phyloP scores from a whole-genome alignment of 2,113 vertebrate genomes.

The Chionis minor region DNA sequence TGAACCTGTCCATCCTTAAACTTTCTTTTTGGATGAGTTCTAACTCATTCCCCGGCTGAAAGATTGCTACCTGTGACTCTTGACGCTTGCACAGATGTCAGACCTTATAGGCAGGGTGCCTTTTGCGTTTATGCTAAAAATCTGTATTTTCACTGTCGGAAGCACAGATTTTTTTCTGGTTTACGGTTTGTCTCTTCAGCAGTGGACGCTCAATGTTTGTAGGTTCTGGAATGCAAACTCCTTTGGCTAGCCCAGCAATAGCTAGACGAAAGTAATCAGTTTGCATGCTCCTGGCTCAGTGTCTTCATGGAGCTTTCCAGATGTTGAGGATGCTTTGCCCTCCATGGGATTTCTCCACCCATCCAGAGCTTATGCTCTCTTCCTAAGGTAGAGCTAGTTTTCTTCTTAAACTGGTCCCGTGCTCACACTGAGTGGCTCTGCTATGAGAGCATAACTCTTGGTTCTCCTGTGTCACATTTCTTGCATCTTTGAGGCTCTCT shows the following conservation, averaged over 20 bases:
- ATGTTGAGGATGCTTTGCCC: not conserved
- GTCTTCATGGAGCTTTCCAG: not conserved
- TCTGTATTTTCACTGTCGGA: not conserved
- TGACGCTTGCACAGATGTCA: not conserved
- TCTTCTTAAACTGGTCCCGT: not conserved
- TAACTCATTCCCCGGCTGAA: not conserved
- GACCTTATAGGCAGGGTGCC: too few relatives aligned
- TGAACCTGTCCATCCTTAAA: not conserved
- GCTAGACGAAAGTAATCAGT: not conserved
- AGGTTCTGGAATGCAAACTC: not conserved
- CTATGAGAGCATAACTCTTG: not conserved
- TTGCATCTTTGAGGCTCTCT: not conserved
- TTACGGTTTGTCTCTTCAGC: not conserved
- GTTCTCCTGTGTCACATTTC: not conserved
- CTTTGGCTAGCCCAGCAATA: not conserved
- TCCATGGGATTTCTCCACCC: not conserved
- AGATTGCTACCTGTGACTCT: not conserved
- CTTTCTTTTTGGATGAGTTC: not conserved
- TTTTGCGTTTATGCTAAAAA: not conserved
- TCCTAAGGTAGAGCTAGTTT: not conserved
- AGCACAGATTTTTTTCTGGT: not conserved
- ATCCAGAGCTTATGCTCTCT: not conserved
- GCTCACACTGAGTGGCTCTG: not conserved
- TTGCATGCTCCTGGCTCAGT: not conserved
- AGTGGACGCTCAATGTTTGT: accelerated